A percentile compares a stretch with the other conserved stretches of the same genome.
Evolutionary conservation across 2,888 invertebrate species (phyloP).

Genomic region (Onchidella celtica): DNA sequence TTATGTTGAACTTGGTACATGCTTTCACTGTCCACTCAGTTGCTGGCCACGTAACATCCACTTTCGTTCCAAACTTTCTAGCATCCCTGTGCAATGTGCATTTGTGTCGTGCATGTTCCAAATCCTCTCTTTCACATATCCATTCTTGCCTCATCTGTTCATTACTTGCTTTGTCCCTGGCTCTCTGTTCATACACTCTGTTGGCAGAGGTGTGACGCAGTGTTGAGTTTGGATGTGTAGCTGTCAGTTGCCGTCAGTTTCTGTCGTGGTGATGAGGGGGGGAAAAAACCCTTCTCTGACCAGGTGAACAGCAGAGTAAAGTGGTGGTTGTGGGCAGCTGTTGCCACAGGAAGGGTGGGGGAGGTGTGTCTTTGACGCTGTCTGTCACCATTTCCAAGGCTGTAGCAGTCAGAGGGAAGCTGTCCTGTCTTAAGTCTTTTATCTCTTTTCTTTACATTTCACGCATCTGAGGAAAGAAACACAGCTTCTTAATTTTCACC

Average conservation of each 20-base stretch:
- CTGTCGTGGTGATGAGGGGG: neutral
- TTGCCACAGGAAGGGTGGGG: conserved; percentile 22
- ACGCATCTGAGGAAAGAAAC: conserved; percentile 21
- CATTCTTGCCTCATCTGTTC: conserved; percentile 18
- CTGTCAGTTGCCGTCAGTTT: conserved; percentile 21
- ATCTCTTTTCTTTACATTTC: conserved; percentile 7
- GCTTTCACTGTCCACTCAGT: too few relatives aligned
- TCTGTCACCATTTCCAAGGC: conserved; percentile 29
- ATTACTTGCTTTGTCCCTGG: conserved; percentile 12
- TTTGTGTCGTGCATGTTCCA: neutral
- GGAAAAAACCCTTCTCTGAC: conserved; percentile 4
- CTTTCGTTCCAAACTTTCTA: too few relatives aligned
- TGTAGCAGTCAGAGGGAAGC: conserved; percentile 37
- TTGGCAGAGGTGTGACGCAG: conserved; percentile 2
- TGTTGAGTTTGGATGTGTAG: conserved; percentile 18
- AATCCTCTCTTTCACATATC: neutral
- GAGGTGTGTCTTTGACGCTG: conserved; percentile 12
- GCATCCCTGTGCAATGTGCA: too few relatives aligned
- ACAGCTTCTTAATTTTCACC: too few relatives aligned
- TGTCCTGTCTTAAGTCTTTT: conserved; percentile 40
- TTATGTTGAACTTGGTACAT: too few relatives aligned
- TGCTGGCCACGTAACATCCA: too few relatives aligned
- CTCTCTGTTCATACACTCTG: conserved; percentile 24
- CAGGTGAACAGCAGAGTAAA: conserved; percentile 25
- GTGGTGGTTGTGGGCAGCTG: conserved; percentile 13